These are phyloP conservation scores for Platynereis dumerilii DNA, from an alignment of 2,888 invertebrate genomes.

Conservation along the genomic window DNA sequence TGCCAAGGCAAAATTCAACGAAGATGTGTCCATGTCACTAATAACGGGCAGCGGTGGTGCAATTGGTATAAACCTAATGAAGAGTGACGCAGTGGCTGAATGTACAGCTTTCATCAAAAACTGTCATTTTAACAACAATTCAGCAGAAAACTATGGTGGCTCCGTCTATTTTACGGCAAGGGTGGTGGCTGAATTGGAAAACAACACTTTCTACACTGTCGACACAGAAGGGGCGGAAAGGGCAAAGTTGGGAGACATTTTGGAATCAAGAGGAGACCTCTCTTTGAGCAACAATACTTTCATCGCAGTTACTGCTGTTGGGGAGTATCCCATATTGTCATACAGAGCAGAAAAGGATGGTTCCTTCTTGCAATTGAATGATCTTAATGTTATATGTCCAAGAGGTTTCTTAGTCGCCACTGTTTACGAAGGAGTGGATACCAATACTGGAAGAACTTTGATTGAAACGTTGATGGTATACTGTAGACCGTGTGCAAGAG, in stretches of 20 bases:
- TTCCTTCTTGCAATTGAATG: constrained; percentile 1
- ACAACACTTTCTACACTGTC: constrained; percentile 5
- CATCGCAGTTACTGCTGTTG: background rate
- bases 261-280: constrained; percentile 12
- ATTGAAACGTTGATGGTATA: constrained; percentile 13
- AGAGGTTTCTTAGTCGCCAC: background rate
- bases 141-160: constrained; percentile 16
- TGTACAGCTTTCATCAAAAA: constrained; percentile 5
- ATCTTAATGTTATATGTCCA: constrained; percentile 5
- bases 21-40: constrained; percentile 3
- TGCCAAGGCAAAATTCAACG: background rate
- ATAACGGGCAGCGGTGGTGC: constrained; percentile 20
- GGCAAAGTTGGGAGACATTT: constrained; percentile 10
- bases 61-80: background rate
- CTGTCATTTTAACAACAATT: constrained; percentile 12
- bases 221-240: background rate
- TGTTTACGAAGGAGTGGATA: background rate
- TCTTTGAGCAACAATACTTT: constrained; percentile 12
- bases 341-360: constrained; percentile 13
- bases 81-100: background rate
- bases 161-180: constrained; percentile 8
- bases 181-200: background rate
- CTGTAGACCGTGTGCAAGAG: constrained; percentile 10
- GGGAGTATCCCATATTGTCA: constrained; percentile 1
- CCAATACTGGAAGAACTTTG: background rate